Base-by-base conservation (phyloP, 53 echinoderm and acorn worm species). In the Pentamera pediparva region DNA sequence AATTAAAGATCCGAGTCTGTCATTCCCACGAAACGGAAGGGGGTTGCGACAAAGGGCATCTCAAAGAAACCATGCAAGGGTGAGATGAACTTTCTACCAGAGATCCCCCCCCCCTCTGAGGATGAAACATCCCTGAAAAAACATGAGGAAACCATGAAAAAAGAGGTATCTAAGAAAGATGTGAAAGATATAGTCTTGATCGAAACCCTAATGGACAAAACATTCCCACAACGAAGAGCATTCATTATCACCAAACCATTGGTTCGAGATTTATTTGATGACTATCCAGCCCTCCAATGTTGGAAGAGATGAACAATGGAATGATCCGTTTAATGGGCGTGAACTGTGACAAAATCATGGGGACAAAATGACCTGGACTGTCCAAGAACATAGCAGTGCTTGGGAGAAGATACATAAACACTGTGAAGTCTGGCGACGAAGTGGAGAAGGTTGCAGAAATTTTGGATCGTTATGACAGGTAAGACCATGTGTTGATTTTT, bases 131-230 rank as follows among this genome's bases (percentile, higher is more conserved):
- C 37, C 1, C 22, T 62, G 8, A 62, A 62, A 20, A 62, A 15
- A 36, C 62, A 62, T 22, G 13, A 62, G 35, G 62, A 62, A 62
- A 62, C 37, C 15, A 62, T 62, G 62, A 62, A 62, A 4, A 62
- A 62, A 34, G 37, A 62, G 22, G 36, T 62, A 37, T 62, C 62
- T n/a, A 62, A 62, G 62, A 62, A 62, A 62, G 37, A 3, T 12
- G 11, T 37, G n/a, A 62, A 62, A 54, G 36, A 62, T 36, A 32
- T 36, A 13, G 19, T 62, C 36, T 62, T 62, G 62, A 2, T 62
- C 15, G 37, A 62, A 17, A 36, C 11, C 33, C 35, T 62, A 17
- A 62, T 62, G 37, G 62, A 62, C 36, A 36, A 62, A 62, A 62
- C 62, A 36, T 62, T 35, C 19, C 62, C 62, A 62, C 62, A 62